phyloP scores from a whole-genome alignment of 2,888 invertebrate genomes.

The Trisateles emortualis region DNA sequence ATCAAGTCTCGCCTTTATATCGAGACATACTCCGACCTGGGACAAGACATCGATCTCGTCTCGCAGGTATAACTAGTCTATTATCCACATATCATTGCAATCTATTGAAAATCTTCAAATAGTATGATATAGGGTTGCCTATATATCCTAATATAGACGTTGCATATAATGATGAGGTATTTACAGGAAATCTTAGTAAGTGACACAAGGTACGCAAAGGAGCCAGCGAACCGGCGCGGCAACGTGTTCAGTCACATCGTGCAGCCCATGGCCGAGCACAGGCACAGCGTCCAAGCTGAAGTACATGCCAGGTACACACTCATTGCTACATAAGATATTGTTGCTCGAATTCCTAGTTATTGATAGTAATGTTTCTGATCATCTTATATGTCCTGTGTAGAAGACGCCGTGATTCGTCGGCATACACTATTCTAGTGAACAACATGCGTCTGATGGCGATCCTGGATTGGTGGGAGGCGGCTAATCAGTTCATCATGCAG shows the following conservation, averaged over 20 bases:
- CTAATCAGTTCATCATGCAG: conserved; percentile 92
- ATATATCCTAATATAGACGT: too few species aligned
- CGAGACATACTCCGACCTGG: conserved; percentile 95
- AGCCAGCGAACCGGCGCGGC: conserved; percentile 90
- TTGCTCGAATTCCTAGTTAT: too few species aligned
- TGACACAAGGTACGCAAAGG: conserved; percentile 90
- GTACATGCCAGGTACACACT: conserved; percentile 87
- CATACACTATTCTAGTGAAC: conserved; percentile 96
- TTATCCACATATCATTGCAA: too few species aligned
- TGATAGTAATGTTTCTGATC: neutral
- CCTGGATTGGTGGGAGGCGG: conserved; percentile 96
- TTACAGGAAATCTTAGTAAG: conserved; percentile 90
- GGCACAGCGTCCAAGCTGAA: conserved; percentile 90
- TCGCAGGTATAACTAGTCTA: conserved; percentile 94
- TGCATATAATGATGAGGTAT: neutral
- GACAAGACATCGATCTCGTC: conserved; percentile 96
- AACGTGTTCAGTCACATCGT: conserved; percentile 97
- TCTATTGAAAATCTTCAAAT: too few species aligned
- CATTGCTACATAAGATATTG: neutral
- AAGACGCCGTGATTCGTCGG: conserved; percentile 88
- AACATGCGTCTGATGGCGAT: conserved; percentile 98
- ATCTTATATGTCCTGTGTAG: conserved; percentile 62
- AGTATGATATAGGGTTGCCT: too few species aligned
- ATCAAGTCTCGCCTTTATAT: conserved; percentile 95
- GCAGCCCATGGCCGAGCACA: conserved; percentile 89